Evolutionary conservation across 2,888 invertebrate species (phyloP).

Genomic region (Trichopoda pennipes): DNA sequence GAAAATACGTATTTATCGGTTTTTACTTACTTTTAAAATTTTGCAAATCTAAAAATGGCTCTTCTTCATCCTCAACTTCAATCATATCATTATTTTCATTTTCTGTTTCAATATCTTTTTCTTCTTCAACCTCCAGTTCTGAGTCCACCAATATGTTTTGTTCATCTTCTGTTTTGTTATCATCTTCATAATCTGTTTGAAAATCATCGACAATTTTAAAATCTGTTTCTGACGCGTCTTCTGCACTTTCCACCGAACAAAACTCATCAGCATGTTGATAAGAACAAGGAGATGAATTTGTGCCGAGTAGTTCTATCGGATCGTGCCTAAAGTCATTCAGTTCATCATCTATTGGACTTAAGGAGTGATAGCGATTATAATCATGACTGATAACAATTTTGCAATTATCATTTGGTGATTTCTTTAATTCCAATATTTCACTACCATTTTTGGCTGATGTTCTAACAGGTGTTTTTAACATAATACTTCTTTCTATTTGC

Average conservation of each 20-base stretch:
- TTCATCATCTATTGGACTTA: constrained; percentile 71
- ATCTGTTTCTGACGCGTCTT: constrained; percentile 58
- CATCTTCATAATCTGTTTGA: constrained; percentile 52
- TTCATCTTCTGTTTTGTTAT: not conserved
- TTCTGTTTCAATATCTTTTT: constrained; percentile 26
- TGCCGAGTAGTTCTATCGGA: constrained; percentile 45
- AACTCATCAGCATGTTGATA: constrained; percentile 50
- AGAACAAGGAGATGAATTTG: constrained; percentile 29
- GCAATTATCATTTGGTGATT: constrained; percentile 28
- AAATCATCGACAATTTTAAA: constrained; percentile 19
- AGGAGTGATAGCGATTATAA: constrained; percentile 51
- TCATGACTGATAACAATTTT: constrained; percentile 59
- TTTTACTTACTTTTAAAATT: constrained; percentile 60
- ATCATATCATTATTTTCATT: constrained; percentile 3
- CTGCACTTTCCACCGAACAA: constrained; percentile 55
- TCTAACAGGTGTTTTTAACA: constrained; percentile 70
- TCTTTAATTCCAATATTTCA: constrained; percentile 62
- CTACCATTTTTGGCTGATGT: constrained; percentile 36
- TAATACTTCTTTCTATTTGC: constrained; percentile 76
- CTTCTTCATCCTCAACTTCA: constrained; percentile 68
- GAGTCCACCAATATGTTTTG: constrained; percentile 10
- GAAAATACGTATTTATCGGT: not conserved
- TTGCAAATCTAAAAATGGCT: constrained; percentile 72
- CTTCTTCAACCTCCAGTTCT: constrained; percentile 53
- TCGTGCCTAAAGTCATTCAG: constrained; percentile 72